Base-by-base conservation (phyloP, 2,113 vertebrate genomes). In the Perca flavescens region DNA sequence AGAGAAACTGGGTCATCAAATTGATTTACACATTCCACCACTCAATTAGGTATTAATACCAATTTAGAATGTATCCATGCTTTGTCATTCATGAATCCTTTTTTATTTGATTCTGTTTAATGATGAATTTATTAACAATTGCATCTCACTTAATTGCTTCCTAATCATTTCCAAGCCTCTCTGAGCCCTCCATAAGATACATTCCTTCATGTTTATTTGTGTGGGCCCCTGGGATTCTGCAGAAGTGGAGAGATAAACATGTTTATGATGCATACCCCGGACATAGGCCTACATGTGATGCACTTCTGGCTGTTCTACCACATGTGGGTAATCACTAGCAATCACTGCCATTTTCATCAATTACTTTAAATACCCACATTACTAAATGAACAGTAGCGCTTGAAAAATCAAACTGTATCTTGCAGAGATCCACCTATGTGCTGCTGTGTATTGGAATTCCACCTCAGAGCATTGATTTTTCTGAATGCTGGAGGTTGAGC, bases 171-270 rank as follows among this genome's bases (percentile, higher is more conserved):
- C 17, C 16, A 25, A 67, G 60, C 61, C 49, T 62, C 21, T 63
- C n/a, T 21, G 34, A 82, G 46, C 53, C 47, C 50, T 75, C 11
- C 12, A 62, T 68, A 60, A 76, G 31, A 75, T 49, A 10, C 56
- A 74, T 47, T 19, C 62, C 58, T 62, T 56, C 43, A 47, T 74
- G 53, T 77, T 67, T 80, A 54, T 81, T 66, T 78, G 47, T 69
- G 40, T 69, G 34, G 43, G 34, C 86, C 80, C 64, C 25, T n/a
- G 74, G 58, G 84, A 82, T 12, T 73, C 82, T 77, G 54, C 82
- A 76, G 73, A 57, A 78, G 62, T 52, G 62, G 21, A 69, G 82
- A 63, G 46, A 84, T 79, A 86, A 86, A 87, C 84, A 82, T 81
- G 50, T 87, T 90, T 85, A 82, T 60, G 58, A 81, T 76, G 63